These are phyloP conservation scores for Paradisaea rubra DNA, from an alignment of 2,113 vertebrate species.

Conservation along the genomic window DNA sequence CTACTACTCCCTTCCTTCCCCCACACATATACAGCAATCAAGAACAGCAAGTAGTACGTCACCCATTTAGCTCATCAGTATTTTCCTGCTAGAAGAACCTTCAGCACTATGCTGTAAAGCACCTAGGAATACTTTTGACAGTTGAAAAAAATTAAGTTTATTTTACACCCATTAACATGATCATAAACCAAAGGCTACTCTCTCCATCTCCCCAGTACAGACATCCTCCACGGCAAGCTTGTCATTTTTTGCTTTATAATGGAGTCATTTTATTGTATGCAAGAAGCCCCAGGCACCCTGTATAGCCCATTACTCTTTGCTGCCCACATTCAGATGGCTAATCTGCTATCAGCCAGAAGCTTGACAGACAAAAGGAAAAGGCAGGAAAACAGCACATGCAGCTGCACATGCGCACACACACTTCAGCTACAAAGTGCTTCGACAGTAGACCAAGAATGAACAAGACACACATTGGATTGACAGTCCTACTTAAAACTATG, in stretches of 20 bases:
- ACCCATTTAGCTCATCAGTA: background rate
- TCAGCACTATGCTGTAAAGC: background rate
- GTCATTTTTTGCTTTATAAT: slow-evolving; percentile 46
- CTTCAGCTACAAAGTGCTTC: background rate
- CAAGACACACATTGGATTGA: background rate
- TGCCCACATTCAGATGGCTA: slow-evolving; percentile 55
- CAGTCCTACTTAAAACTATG: background rate
- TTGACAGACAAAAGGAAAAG: slow-evolving; percentile 55
- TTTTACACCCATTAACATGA: slow-evolving; percentile 20
- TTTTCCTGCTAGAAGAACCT: background rate
- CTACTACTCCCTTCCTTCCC: background rate
- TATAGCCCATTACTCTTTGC: slow-evolving; percentile 57
- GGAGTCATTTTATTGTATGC: slow-evolving; percentile 30
- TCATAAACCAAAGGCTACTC: slow-evolving; percentile 24
- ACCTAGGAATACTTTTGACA: background rate
- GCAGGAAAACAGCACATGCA: slow-evolving; percentile 12
- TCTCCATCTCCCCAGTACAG: slow-evolving; percentile 10
- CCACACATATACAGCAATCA: background rate
- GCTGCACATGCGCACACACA: background rate
- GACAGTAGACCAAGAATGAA: background rate
- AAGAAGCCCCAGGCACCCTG: slow-evolving; percentile 42
- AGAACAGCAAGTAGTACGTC: background rate
- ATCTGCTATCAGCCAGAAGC: slow-evolving; percentile 58
- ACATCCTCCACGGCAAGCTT: background rate
- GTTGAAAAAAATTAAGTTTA: slow-evolving; percentile 26